A percentile compares a stretch with the other conserved stretches of the same genome.
phyloP scores from a whole-genome alignment of 2,888 invertebrate species.

The Fabriciana adippe region DNA sequence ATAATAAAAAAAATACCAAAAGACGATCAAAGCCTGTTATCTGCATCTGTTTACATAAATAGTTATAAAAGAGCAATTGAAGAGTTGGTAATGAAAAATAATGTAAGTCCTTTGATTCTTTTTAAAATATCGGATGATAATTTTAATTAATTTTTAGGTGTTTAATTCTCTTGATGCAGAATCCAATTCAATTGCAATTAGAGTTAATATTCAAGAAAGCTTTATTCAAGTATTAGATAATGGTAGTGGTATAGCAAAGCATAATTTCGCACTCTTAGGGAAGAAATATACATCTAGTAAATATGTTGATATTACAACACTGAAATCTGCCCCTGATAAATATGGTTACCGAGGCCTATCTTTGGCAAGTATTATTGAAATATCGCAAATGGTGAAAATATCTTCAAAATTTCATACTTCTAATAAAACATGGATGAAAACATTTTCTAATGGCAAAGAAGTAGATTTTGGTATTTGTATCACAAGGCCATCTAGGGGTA shows the following conservation, averaged over 20 bases:
- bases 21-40: slow-evolving; percentile 77
- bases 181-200: slow-evolving; percentile 86
- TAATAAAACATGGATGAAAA: slow-evolving; percentile 81
- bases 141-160: slow-evolving; percentile 71
- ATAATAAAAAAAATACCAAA: slow-evolving; percentile 57
- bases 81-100: slow-evolving; percentile 79
- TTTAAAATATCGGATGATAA: background rate
- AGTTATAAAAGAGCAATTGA: slow-evolving; percentile 82
- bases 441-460: slow-evolving; percentile 75
- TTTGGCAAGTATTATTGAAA: slow-evolving; percentile 83
- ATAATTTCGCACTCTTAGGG: slow-evolving; percentile 82
- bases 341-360: slow-evolving; percentile 88
- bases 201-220: slow-evolving; percentile 83
- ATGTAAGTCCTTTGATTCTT: background rate
- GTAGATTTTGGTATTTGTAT: slow-evolving; percentile 54
- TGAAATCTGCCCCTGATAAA: slow-evolving; percentile 75
- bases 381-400: slow-evolving; percentile 82
- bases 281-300: slow-evolving; percentile 85
- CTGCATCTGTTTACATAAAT: slow-evolving; percentile 82
- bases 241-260: slow-evolving; percentile 84
- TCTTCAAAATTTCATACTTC: slow-evolving; percentile 74
- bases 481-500: slow-evolving; percentile 85
- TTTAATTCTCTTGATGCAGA: slow-evolving; percentile 87
- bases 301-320: slow-evolving; percentile 75
- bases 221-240: slow-evolving; percentile 90